Conservation (phyloP, 1,140 invertebrate genomes). For the Atopsyche davidsoni region DNA sequence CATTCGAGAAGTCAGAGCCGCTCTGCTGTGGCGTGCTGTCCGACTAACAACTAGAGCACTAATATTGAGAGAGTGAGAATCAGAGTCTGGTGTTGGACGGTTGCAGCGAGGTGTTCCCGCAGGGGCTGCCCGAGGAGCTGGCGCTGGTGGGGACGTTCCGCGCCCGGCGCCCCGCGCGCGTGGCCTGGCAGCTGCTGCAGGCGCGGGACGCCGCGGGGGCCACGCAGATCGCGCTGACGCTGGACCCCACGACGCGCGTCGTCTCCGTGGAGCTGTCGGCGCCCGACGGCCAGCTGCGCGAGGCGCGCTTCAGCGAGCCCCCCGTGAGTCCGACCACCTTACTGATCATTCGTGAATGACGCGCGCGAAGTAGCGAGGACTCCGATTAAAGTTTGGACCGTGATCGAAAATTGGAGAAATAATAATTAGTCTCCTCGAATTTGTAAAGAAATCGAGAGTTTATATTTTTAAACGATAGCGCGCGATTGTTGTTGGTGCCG, state of each 20-base stretch:
- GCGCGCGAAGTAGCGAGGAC: too few species aligned
- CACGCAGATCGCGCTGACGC: conserved; percentile 61
- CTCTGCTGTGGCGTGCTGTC: too few species aligned
- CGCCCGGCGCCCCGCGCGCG: conserved; percentile 40
- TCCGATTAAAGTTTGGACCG: too few species aligned
- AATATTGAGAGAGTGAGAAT: too few species aligned
- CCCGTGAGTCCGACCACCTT: conserved; percentile 12
- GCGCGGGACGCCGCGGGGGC: conserved; percentile 47
- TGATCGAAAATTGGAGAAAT: neutral
- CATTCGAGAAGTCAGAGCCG: too few species aligned
- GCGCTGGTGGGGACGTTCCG: conserved; percentile 60
- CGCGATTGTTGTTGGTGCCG: neutral
- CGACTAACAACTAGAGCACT: too few species aligned
- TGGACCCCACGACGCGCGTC: conserved; percentile 57
- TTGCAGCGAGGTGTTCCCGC: conserved; percentile 41
- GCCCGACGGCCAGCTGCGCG: conserved; percentile 16
- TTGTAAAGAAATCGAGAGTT: neutral
- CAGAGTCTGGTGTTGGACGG: too few species aligned
- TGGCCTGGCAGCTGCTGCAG: conserved; percentile 65
- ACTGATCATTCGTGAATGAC: neutral
- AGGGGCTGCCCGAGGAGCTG: conserved; percentile 39
- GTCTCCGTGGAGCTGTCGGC: conserved; percentile 49
- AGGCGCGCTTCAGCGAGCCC: conserved; percentile 19
- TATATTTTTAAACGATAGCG: conserved; percentile 3
- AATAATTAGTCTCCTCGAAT: neutral